A percentile compares a stretch with the other conserved stretches of the same genome.
Conservation (phyloP, 23 tunicate genomes). For the Trididemnum miniatum region DNA sequence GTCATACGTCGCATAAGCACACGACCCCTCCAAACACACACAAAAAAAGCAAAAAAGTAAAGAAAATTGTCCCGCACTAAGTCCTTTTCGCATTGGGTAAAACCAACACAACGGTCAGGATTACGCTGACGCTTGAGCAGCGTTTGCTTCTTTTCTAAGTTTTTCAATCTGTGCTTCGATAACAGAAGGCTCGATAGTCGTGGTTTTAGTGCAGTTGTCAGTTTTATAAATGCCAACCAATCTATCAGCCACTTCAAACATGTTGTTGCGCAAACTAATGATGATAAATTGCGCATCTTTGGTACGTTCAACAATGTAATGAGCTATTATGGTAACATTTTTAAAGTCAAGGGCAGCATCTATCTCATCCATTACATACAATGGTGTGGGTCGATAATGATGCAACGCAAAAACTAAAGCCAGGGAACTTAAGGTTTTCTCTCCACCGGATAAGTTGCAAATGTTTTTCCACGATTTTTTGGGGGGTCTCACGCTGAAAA, state of each 20-base stretch:
- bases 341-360: conserved; percentile 97
- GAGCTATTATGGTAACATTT: conserved; percentile 94
- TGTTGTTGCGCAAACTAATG: conserved; percentile 90
- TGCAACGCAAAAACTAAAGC: conserved; percentile 97
- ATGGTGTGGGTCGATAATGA: conserved; percentile 93
- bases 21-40: too few species aligned
- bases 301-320: conserved; percentile 85
- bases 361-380: conserved; percentile 98
- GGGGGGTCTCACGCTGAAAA: conserved; percentile 94
- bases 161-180: conserved; percentile 8
- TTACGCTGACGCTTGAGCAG: too few species aligned
- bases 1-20: too few species aligned
- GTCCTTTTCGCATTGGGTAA: too few species aligned
- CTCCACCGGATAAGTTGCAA: conserved; percentile 94
- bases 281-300: conserved; percentile 93
- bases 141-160: too few species aligned
- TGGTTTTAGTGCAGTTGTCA: conserved; percentile 92
- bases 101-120: too few species aligned
- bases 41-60: too few species aligned
- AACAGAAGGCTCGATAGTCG: conserved; percentile 62
- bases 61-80: too few species aligned
- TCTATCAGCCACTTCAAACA: conserved; percentile 91
- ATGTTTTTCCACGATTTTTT: conserved; percentile 98
- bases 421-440: conserved; percentile 89
- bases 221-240: conserved; percentile 97